Evolutionary conservation across 2,888 invertebrate species (phyloP), one percentile per base, ranked within the genome.

Genomic region (Drosophila nr. perissopoda): DNA sequence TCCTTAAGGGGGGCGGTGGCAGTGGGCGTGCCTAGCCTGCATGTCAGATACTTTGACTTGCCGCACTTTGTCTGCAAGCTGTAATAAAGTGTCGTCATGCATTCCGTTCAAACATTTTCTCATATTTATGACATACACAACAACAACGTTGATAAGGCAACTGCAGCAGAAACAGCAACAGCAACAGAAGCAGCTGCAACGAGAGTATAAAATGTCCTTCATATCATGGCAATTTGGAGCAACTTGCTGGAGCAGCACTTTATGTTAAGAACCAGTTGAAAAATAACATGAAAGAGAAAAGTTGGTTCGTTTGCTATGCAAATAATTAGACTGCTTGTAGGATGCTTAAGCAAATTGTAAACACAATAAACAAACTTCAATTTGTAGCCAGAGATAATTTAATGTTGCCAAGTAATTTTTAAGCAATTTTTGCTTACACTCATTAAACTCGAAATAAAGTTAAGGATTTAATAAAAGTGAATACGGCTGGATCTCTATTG

Each of bases 71-170:
- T 76, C 78, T 78, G 76, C 67, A 82, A 66, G 76, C 76, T 72
- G 76, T 88, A 83, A 88, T 83, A 88, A 83, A 88, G 76, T 83
- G 83, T 82, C 82, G 85, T 83, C 84, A 83, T 73, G 83, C 88
- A 84, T 87, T 81, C 74, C 79, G 63, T 71, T 60, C 79, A 62
- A 72, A 70, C 65, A 63, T 70, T 72, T 81, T 81, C 72, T 82
- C 81, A 82, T 87, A 78, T 81, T 78, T 70, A 68, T 58, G 42
- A 53, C 49, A 60, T 49, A 29, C 25, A 48, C 34, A 53, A 57
- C 62, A 68, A 33, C 49, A 40, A 46, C 54, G 42, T 57, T 49
- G 34, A 38, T 29, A 27, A n/a, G 38, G 38, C 56, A 38, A 38
- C 38, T 36, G 54, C 36, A 54, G 11, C 53, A 16, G 21, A 5